A percentile compares a stretch with the other conserved stretches of the same genome.
These are phyloP conservation scores for Equus przewalskii DNA, from an alignment of 2,113 vertebrate species.

Conservation along the genomic window DNA sequence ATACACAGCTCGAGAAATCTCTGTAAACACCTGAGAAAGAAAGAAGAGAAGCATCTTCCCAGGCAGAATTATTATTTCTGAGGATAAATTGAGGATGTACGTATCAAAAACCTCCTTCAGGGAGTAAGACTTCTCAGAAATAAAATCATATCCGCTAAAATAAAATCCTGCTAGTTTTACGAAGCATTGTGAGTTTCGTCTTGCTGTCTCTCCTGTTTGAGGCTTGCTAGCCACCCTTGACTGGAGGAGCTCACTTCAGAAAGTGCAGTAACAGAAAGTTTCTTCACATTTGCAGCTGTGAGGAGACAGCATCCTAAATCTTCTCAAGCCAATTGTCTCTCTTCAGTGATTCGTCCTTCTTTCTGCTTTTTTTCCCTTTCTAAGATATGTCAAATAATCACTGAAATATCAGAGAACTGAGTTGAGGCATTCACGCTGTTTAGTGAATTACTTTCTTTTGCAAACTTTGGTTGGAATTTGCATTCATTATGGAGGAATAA, in stretches of 20 bases:
- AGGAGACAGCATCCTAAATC: not conserved
- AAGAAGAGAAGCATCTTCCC: not conserved
- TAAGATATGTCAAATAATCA: not conserved
- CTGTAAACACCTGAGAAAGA: slow-evolving; percentile 12
- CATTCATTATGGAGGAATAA: not conserved
- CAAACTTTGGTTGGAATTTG: not conserved
- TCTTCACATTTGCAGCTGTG: not conserved
- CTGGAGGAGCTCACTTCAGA: not conserved
- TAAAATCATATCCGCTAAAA: slow-evolving; percentile 29
- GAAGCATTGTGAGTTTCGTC: not conserved
- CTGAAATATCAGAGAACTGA: not conserved
- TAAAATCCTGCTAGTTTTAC: not conserved
- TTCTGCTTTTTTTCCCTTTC: not conserved
- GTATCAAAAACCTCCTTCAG: not conserved
- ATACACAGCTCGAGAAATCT: not conserved
- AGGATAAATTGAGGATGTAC: not conserved
- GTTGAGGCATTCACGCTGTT: not conserved
- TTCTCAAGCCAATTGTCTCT: not conserved
- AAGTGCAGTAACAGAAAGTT: not conserved
- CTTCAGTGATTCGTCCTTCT: not conserved
- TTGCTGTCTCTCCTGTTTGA: not conserved
- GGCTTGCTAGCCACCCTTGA: not conserved
- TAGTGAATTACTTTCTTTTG: not conserved
- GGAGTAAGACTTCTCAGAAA: slow-evolving; percentile 50
- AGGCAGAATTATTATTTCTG: not conserved